Evolutionary conservation across 2,113 vertebrate species (phyloP), one percentile per base, ranked within the genome.

Genomic region (Sylvietta virens): DNA sequence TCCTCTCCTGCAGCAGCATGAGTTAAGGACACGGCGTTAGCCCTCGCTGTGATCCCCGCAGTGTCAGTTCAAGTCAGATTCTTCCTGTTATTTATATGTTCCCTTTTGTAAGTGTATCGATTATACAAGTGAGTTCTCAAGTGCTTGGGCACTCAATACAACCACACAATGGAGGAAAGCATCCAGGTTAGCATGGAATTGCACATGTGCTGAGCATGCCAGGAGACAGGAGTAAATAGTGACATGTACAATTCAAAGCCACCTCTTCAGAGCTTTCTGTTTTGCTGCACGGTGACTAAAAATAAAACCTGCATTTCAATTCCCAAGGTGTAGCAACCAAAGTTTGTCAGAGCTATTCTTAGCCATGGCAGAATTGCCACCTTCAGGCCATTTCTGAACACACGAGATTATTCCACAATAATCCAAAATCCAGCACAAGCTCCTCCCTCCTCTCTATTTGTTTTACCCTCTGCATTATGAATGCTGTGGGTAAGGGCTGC

Each of bases 401-500:
- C n/a, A 50, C 10, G 39, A 64, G 71, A 87, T 88, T 65, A 47
- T 72, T 65, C 50, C 58, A 42, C 0, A 3, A 51, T 45, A 88
- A 80, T 82, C 92, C 60, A 78, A 80, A 88, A 91, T 83, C 77
- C 84, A 88, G 88, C 33, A 39, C 37, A 33, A 86, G 44, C 85
- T 90, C 87, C 92, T 95, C 88, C 93, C 61, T 83, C 64, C 62
- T 81, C 81, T 79, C 48, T 83, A 80, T 80, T 93, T 14, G 0
- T 44, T 81, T 93, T 62, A 47, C 77, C 92, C 50, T 79, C 30
- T 70, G 81, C 83, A 94, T 98, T 96, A 95, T 88, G 81, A 94
- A 97, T 96, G 97, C 97, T 94, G 88, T 69, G 96, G 85, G 89
- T 92, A 96, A 89, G 83, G 37, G 51, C 66, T 62, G 91, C 51